Conservation (phyloP, 1,140 invertebrate species). For the Carposina sasakii region DNA sequence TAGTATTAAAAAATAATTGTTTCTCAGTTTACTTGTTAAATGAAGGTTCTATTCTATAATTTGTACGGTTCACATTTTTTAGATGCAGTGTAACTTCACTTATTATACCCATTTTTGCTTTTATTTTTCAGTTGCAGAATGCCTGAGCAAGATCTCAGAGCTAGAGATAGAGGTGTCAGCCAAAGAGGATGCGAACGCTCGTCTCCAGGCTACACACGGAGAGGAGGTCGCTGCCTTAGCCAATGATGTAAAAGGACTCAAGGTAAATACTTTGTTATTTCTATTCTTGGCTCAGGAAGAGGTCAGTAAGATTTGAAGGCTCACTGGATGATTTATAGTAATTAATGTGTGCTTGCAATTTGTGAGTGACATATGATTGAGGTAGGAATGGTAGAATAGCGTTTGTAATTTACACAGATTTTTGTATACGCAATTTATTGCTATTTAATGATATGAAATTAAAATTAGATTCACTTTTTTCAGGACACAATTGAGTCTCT, state of each 20-base stretch:
- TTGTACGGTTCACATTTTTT: not conserved
- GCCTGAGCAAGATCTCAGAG: constrained; percentile 69
- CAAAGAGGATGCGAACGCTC: constrained; percentile 61
- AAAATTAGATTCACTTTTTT: constrained; percentile 25
- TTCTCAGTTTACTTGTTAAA: not conserved
- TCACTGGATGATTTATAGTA: not conserved
- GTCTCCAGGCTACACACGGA: constrained; percentile 51
- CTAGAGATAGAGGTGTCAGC: constrained; percentile 65
- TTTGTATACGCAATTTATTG: too few species aligned
- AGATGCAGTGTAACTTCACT: not conserved
- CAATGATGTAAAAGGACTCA: constrained; percentile 60
- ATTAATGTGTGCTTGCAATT: not conserved
- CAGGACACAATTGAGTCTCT: constrained; percentile 63
- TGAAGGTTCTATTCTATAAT: not conserved
- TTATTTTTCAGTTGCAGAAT: constrained; percentile 63
- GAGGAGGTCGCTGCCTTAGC: constrained; percentile 56
- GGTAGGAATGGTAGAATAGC: not conserved
- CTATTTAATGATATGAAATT: too few species aligned
- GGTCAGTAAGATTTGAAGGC: too few species aligned
- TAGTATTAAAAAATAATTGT: constrained; percentile 16
- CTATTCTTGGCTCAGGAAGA: too few species aligned
- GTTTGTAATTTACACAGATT: too few species aligned
- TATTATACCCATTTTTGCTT: too few species aligned
- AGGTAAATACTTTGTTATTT: too few species aligned
- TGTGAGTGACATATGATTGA: too few species aligned